Base-by-base conservation (phyloP, 23 tunicate genomes). In the Corella eumyota region DNA sequence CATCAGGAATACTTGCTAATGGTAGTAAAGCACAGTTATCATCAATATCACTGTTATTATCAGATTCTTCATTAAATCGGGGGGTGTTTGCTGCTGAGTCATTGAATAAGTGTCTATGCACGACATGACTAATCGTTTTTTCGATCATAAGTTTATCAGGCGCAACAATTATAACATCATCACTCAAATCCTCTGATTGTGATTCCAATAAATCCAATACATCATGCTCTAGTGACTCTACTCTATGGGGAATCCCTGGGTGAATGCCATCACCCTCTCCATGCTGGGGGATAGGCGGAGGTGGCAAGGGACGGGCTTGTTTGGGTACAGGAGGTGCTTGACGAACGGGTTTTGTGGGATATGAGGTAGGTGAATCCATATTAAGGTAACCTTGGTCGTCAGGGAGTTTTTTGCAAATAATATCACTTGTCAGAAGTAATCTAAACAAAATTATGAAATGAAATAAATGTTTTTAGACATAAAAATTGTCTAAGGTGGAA, bases 321-420 rank as follows among this genome's bases (percentile, higher is more conserved):
- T 30, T 51, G 22, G 82, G 82, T 15, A 66, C 46, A 0, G 73
- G 82, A 11, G 82, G 82, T 21, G 82, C 73, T 45, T 58, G 64
- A 17, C 82, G 66, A 0, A 60, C 50, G 0, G 80, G 80, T 38
- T 74, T 74, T 24, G 45, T 19, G 9, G 48, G 59, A 1, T 2
- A 51, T 27, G 66, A 59, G 32, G 50, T 44, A 1, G 69, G 73
- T 60, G 75, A 68, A 22, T 75, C 47, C 85, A 77, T 68, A 2
- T 61, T 69, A 24, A 77, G 70, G 63, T 77, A 77, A 13, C 85
- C 85, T 30, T 77, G 75, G 56, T 77, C 85, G 64, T 77, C 85
- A 35, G 30, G 61, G 49, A 40, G 11, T 1, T 36, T 7, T 15
- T 61, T 49, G 49, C 75, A 77, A 15, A 77, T 68, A 47, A 77